These are phyloP conservation scores for Tapirus indicus DNA, from an alignment of 2,797 vertebrate species.

Conservation along the genomic window DNA sequence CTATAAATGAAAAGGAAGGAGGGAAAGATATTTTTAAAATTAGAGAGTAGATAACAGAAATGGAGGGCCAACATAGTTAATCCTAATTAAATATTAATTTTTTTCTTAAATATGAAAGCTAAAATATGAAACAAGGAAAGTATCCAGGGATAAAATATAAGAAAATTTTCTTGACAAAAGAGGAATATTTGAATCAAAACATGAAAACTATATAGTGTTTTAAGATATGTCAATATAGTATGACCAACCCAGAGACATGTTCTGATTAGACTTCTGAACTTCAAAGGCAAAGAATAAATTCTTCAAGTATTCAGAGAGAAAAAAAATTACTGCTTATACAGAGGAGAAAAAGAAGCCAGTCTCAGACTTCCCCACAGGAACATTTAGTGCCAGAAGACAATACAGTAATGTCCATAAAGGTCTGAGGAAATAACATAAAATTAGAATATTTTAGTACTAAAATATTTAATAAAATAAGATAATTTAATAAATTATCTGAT, in stretches of 20 bases:
- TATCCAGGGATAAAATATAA: not conserved
- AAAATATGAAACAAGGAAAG: not conserved
- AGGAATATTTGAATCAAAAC: not conserved
- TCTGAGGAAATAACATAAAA: not conserved
- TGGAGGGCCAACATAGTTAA: not conserved
- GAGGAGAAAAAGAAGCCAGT: not conserved
- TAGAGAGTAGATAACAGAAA: not conserved
- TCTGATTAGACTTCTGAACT: not conserved
- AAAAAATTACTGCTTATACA: not conserved
- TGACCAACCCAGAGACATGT: not conserved
- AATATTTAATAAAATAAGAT: too few relatives aligned
- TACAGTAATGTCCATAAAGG: not conserved
- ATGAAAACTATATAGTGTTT: not conserved
- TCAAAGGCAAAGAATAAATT: conserved; percentile 5
- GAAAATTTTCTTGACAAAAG: not conserved
- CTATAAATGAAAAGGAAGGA: not conserved
- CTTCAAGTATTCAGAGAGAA: not conserved
- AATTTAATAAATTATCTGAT: too few relatives aligned
- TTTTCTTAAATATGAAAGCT: not conserved
- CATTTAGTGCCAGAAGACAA: not conserved
- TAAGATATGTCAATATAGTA: not conserved
- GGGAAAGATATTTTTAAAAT: not conserved
- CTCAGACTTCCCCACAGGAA: too few relatives aligned
- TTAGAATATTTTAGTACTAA: not conserved
- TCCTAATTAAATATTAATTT: not conserved